Evolutionary conservation across 2,113 vertebrate species (phyloP), one percentile per base, ranked within the genome.

Genomic region (Cyphomyrus discorhynchus): DNA sequence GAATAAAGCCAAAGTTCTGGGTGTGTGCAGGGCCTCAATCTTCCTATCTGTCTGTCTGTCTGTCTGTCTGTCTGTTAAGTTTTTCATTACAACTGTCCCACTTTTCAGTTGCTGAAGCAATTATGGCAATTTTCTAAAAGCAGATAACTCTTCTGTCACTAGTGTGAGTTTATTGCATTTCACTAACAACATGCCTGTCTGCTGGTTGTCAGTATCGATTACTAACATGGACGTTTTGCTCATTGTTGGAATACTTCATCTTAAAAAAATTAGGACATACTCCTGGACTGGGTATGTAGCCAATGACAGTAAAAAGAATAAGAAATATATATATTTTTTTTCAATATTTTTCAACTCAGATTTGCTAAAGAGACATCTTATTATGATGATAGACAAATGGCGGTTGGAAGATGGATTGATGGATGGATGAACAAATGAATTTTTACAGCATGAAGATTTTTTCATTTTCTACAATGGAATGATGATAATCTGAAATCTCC

Each of bases 381-480:
- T 39, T 77, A 17, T 80, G 15, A 42, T 80, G 74, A 80, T 19
- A 17, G 35, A 80, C 35, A 80, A 42, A 42, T 80, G 74, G 74
- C n/a, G 35, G 35, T 42, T 80, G 35, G 15, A 80, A 35, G 1
- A 42, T 19, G 31, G 74, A 77, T 77, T 77, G 70, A 80, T 80
- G 31, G 31, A 77, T 77, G 27, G 15, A 80, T 42, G 35, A 80
- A 80, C 13, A 42, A 42, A 80, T 42, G 31, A 5, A 80, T 42
- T 42, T 80, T 42, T 39, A 80, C 74, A 39, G 35, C 74, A 80
- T 66, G n/a, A 39, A 77, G 2, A 77, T 39, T 77, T 77, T 74
- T 77, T 77, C 35, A 77, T 77, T 77, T 77, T 77, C 70, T 77
- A 39, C 15, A 77, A 77, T 77, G 70, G 70, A 77, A 77, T 77